A percentile compares a stretch with the other conserved stretches of the same genome.
Conservation (phyloP, 35 echinoderm and acorn worm species). For the Lytechinus variegatus region DNA sequence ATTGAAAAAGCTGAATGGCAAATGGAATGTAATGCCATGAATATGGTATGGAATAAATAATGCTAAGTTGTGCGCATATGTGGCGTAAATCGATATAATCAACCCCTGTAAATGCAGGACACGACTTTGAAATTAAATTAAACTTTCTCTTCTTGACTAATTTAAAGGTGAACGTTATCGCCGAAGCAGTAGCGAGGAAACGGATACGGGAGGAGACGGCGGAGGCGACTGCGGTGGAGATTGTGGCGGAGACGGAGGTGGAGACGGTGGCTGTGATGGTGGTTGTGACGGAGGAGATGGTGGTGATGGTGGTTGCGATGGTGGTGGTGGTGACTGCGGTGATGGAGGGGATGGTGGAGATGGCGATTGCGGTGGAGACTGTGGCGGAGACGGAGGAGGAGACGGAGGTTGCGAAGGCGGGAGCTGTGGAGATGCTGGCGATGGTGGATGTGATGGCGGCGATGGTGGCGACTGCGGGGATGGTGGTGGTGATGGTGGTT, state of each 20-base stretch:
- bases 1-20: background rate
- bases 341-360: background rate
- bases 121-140: background rate
- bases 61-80: no score
- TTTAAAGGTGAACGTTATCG: background rate
- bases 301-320: background rate
- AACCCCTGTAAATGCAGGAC: no score
- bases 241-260: background rate
- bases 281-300: background rate
- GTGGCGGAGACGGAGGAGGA: background rate
- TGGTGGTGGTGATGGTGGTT: background rate
- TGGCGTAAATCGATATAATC: no score
- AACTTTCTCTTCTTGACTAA: background rate
- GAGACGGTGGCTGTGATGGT: conserved; percentile 6
- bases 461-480: background rate
- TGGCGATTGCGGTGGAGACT: background rate
- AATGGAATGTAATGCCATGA: no score
- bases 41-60: no score
- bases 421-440: background rate
- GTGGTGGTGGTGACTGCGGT: background rate
- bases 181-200: background rate
- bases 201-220: conserved; percentile 7
- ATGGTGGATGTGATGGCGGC: background rate
- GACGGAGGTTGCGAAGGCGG: background rate
- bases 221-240: background rate